Base-by-base conservation (phyloP, 2,797 vertebrate genomes). In the Benthosema pterotum region DNA sequence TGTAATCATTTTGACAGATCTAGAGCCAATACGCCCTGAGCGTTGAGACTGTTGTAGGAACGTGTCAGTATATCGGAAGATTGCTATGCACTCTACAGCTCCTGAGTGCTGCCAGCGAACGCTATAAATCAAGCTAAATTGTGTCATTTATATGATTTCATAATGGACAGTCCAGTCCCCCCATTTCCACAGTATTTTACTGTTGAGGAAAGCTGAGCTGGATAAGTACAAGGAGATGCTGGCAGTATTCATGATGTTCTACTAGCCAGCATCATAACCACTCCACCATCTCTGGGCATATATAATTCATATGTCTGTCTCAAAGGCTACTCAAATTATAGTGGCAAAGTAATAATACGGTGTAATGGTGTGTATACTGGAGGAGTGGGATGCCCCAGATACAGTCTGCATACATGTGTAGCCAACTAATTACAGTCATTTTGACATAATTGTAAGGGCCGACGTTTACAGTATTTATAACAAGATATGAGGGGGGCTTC, bases 21-120 rank as follows among this genome's bases (percentile, higher is more conserved):
- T 57, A 77, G 66, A 87, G 69, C 74, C 80, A 82, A 74, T 79
- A 83, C 79, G 77, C 69, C 65, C 65, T 63, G 65, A 74, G 71
- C 76, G 65, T 56, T 49, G 38, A 67, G 72, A 65, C 22, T 43
- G 55, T 67, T 46, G 11, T 67, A 46, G 58, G 63, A 62, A 65
- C 63, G 1, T 38, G 32, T 38, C 32, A 2, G 28, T 22, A 45
- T 64, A 60, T 25, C 1, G 11, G 50, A 18, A 16, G 60, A 32
- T 73, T 52, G 22, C 13, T 32, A 49, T 54, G 59, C 63, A 38
- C 32, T 38, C 32, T 38, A 38, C 32, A 38, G 32, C 9, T 9
- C 32, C 32, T 9, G 32, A 11, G 32, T 8, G 32, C 32, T 38
- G 32, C 32, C 32, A 38, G 32, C 32, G 32, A 32, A 38, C 32